phyloP scores from a whole-genome alignment of 2,888 invertebrate species.

The Nezara viridula region DNA sequence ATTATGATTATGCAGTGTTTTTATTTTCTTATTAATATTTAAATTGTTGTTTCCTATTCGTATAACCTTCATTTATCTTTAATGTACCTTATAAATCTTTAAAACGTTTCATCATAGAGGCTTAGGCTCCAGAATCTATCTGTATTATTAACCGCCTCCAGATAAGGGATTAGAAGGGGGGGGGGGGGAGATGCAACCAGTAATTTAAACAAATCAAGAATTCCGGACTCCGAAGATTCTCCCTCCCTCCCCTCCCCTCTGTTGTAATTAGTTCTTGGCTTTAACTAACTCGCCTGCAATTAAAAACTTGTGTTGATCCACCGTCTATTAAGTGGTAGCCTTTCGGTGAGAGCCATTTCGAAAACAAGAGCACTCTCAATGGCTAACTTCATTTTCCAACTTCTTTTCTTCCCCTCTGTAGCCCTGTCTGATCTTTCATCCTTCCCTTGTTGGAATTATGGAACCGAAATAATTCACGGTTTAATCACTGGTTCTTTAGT shows the following conservation, averaged over 20 bases:
- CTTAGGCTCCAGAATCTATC: neutral
- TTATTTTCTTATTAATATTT: too few relatives aligned
- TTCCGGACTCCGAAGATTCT: neutral
- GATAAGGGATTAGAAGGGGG: neutral
- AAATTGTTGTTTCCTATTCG: too few relatives aligned
- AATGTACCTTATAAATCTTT: too few relatives aligned
- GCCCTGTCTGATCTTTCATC: neutral
- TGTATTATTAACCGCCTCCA: neutral
- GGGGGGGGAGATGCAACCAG: neutral
- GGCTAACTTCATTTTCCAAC: neutral
- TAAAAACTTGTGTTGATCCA: conserved; percentile 54
- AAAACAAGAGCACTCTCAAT: neutral
- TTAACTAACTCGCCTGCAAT: conserved; percentile 52
- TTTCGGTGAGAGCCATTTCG: neutral
- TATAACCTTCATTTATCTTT: too few relatives aligned
- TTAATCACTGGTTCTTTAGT: neutral
- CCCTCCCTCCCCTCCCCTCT: neutral
- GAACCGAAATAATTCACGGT: neutral
- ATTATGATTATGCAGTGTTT: too few relatives aligned
- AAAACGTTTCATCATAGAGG: too few relatives aligned
- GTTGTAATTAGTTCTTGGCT: conserved; percentile 51
- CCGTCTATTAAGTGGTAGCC: neutral
- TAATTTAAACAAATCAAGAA: conserved; percentile 32
- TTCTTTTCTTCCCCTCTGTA: neutral
- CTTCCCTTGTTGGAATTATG: neutral